Evolutionary conservation across 2,888 invertebrate genomes (phyloP).

Genomic region (Amphimallon solstitiale): DNA sequence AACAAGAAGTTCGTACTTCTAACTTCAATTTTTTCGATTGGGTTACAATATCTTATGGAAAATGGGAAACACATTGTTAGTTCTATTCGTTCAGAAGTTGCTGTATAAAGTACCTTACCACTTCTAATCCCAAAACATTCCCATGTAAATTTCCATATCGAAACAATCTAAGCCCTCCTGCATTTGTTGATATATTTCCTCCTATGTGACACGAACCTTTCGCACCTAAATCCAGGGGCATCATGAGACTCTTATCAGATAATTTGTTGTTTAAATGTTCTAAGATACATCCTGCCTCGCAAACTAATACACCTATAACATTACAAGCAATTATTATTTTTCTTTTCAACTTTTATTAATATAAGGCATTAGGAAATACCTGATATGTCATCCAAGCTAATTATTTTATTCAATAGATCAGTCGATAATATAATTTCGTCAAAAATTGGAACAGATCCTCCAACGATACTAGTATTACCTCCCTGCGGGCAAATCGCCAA

Average conservation of each 20-base stretch:
- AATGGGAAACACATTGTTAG: not conserved
- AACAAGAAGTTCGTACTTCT: too few species aligned
- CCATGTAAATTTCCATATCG: conserved; percentile 96
- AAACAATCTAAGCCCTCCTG: conserved; percentile 91
- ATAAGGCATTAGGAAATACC: conserved; percentile 66
- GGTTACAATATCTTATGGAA: too few species aligned
- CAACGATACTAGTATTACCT: conserved; percentile 95
- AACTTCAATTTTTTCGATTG: too few species aligned
- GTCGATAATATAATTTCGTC: conserved; percentile 94
- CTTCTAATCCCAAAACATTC: conserved; percentile 90
- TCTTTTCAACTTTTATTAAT: not conserved
- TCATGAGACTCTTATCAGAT: conserved; percentile 78
- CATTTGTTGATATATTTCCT: conserved; percentile 96
- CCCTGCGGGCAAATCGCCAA: conserved; percentile 97
- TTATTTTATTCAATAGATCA: conserved; percentile 84
- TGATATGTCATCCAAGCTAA: conserved; percentile 83
- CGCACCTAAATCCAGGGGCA: conserved; percentile 96
- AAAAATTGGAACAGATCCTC: conserved; percentile 96
- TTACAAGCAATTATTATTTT: not conserved
- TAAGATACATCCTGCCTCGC: conserved; percentile 93
- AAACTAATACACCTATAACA: conserved; percentile 75
- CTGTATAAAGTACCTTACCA: conserved; percentile 68
- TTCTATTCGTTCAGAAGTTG: too few species aligned
- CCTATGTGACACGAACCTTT: conserved; percentile 97
- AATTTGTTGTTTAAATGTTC: conserved; percentile 84